Evolutionary conservation across 2,888 invertebrate species (phyloP), one percentile per base, ranked within the genome.

Genomic region (Drosophila imparisetae): DNA sequence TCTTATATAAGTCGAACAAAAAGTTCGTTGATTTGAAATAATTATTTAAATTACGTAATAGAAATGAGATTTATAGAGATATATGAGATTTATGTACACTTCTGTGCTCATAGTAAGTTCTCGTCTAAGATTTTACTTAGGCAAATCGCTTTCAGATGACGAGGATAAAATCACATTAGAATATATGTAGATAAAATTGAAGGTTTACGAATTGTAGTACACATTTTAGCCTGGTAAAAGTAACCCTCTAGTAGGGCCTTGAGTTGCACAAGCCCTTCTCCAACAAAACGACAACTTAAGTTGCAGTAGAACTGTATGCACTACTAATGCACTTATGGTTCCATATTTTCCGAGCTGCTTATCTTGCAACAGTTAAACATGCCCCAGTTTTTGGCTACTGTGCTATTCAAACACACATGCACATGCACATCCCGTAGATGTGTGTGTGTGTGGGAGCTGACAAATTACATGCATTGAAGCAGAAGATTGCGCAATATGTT

Each of bases 401-500:
- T 45, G 52, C 70, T 65, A 74, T 78, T 63, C 55, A 49, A 61
- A 40, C 77, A 67, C 74, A 66, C 75, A 53, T 32, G 40, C 68
- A 49, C 45, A 30, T 34, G n/a, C 49, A 42, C 38, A 49, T n/a
- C n/a, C 8, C 52, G 18, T 59, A 27, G 30, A 24, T 21, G 45
- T 45, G 63, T 45, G 5, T 7, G 30, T 24, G 49, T 42, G 62
- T 58, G 64, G 34, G 32, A 42, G 45, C 57, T 38, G 60, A 48
- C 54, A 72, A 70, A 74, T 77, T 58, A 74, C 60, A 80, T 77
- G 80, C 85, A 88, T 70, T 85, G 63, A 86, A 78, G 86, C 83
- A 88, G 85, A 85, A 83, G 85, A 88, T 88, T 85, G 86, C 86
- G 78, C 87, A 87, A 85, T 88, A 78, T 85, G 88, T 75, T 78